Evolutionary conservation across 2,797 vertebrate species (phyloP).

Genomic region (Rhinophrynus dorsalis): DNA sequence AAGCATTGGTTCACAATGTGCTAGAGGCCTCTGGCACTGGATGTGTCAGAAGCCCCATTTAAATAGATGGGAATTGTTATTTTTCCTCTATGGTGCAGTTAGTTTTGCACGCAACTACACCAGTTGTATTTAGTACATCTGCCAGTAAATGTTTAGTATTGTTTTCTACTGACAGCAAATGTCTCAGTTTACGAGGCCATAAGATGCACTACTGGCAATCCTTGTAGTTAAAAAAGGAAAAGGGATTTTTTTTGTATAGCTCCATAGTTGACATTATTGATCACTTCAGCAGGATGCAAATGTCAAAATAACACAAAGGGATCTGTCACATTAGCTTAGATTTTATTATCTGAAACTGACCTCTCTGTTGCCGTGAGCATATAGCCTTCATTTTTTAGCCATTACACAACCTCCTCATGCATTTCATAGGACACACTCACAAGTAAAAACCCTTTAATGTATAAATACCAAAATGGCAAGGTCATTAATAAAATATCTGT

Average conservation of each 20-base stretch:
- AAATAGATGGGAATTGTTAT: too few relatives aligned
- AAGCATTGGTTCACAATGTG: too few relatives aligned
- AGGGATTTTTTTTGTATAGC: constrained; percentile 6
- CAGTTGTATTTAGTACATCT: too few relatives aligned
- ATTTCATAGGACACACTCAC: constrained; percentile 76
- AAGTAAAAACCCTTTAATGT: constrained; percentile 88
- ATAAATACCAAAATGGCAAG: constrained; percentile 77
- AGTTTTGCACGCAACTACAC: too few relatives aligned
- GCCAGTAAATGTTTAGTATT: too few relatives aligned
- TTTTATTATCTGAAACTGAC: constrained; percentile 77
- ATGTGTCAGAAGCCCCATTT: too few relatives aligned
- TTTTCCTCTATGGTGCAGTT: too few relatives aligned
- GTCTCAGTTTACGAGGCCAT: constrained; percentile 60
- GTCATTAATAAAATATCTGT: constrained; percentile 97
- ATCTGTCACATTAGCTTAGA: constrained; percentile 82
- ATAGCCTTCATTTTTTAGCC: constrained; percentile 88
- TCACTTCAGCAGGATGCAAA: constrained; percentile 73
- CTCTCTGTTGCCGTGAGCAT: constrained; percentile 76
- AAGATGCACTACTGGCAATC: constrained; percentile 65
- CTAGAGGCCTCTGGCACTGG: too few relatives aligned
- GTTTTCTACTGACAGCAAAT: constrained; percentile 54
- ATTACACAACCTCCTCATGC: constrained; percentile 72
- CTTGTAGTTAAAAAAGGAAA: constrained; percentile 58
- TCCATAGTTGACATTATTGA: constrained; percentile 68
- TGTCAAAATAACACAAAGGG: constrained; percentile 75